These are phyloP conservation scores for Hemiprocne comata DNA, from an alignment of 2,113 vertebrate species.

Conservation along the genomic window DNA sequence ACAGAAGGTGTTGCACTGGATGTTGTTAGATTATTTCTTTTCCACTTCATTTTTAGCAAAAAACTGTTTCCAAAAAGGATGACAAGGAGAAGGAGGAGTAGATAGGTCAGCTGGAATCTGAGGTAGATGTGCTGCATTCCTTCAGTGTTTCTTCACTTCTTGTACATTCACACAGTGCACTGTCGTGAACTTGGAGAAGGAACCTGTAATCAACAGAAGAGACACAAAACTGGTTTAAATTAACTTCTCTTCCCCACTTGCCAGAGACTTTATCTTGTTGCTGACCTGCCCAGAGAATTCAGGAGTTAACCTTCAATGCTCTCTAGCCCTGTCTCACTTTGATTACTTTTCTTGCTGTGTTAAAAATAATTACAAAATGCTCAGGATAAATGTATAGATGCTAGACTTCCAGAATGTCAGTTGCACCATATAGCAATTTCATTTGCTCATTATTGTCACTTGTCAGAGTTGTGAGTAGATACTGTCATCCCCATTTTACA, in stretches of 20 bases:
- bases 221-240: not conserved
- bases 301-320: not conserved
- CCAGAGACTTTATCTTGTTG: not conserved
- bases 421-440: not conserved
- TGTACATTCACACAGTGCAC: not conserved
- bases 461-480: not conserved
- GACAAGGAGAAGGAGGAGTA: not conserved
- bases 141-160: not conserved
- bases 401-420: not conserved
- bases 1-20: not conserved
- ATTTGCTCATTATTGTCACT: not conserved
- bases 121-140: not conserved
- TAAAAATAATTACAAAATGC: not conserved
- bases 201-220: not conserved
- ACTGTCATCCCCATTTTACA: not conserved
- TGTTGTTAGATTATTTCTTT: not conserved
- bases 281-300: not conserved
- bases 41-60: conserved; percentile 18
- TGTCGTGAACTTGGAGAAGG: not conserved
- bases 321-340: not conserved
- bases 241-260: not conserved
- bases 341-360: not conserved
- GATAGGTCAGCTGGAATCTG: not conserved
- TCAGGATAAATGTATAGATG: not conserved
- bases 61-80: not conserved